phyloP scores from a whole-genome alignment of 2,113 vertebrate genomes.

The Carollia perspicillata region DNA sequence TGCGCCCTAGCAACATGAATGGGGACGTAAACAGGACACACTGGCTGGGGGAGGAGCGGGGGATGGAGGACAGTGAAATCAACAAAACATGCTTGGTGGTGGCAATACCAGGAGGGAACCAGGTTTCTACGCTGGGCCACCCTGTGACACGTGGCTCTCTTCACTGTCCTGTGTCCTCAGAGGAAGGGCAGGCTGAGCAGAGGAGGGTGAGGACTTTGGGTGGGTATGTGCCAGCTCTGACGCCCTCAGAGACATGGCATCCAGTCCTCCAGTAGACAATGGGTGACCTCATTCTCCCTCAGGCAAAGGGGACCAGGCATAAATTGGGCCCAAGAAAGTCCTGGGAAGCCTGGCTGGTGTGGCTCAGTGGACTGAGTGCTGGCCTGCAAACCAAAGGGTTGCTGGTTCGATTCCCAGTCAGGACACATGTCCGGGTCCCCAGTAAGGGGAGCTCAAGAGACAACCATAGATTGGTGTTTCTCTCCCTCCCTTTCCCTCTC shows the following conservation, averaged over 20 bases:
- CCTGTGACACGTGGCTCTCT: no score
- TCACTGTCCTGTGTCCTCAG: background rate
- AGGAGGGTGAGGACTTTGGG: background rate
- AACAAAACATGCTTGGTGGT: background rate
- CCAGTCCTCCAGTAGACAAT: background rate
- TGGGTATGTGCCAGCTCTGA: background rate
- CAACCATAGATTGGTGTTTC: no score
- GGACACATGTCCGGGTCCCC: no score
- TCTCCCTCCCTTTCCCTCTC: no score
- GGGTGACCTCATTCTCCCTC: background rate
- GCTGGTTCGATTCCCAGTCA: no score
- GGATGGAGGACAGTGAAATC: background rate
- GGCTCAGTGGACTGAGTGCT: no score
- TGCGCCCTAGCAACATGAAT: accelerated
- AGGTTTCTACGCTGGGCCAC: background rate
- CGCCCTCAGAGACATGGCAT: background rate
- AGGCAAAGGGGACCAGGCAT: background rate
- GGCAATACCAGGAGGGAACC: background rate
- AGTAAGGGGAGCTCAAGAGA: no score
- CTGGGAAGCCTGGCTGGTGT: background rate
- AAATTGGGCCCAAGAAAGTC: no score
- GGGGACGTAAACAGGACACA: no score
- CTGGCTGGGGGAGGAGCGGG: no score
- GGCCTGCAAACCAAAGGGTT: no score
- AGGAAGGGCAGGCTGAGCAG: background rate